These are phyloP conservation scores for Timema cristinae DNA, from an alignment of 2,888 invertebrate genomes.

Conservation along the genomic window DNA sequence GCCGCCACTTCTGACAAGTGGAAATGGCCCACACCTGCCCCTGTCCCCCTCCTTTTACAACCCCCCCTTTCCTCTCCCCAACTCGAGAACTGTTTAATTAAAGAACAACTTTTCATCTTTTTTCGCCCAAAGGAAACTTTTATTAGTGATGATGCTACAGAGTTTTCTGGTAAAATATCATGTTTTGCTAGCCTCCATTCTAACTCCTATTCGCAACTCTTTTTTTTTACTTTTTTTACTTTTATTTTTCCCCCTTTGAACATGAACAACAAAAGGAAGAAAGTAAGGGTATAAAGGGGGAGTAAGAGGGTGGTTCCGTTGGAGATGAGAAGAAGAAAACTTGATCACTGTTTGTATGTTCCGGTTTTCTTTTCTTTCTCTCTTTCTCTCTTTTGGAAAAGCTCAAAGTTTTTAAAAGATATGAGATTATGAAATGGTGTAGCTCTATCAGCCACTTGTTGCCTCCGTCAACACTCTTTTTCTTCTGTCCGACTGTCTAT, in stretches of 20 bases:
- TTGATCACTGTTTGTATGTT: neutral
- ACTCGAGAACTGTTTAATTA: conserved; percentile 10
- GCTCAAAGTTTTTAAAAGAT: conserved; percentile 16
- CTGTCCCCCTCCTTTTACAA: neutral
- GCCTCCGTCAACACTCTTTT: neutral
- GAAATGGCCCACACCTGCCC: neutral
- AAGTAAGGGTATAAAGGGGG: neutral
- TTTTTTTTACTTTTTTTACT: neutral
- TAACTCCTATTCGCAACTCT: neutral
- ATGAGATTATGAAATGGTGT: conserved; percentile 21
- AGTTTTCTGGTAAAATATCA: conserved; percentile 5
- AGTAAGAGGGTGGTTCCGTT: neutral
- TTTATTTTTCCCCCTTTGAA: neutral
- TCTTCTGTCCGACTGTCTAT: no score
- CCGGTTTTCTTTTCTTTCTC: neutral
- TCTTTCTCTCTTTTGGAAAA: conserved; percentile 5
- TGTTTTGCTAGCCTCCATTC: neutral
- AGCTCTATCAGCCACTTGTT: conserved; percentile 22
- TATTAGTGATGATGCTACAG: conserved; percentile 9
- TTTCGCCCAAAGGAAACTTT: neutral
- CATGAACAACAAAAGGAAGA: no score
- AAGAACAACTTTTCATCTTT: conserved; percentile 15
- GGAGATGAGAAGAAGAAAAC: neutral
- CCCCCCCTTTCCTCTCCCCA: neutral
- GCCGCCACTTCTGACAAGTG: conserved; percentile 3